A percentile compares a stretch with the other conserved stretches of the same genome.
These are phyloP conservation scores for Scolopax rusticola DNA, from an alignment of 2,797 vertebrate genomes.

Conservation along the genomic window DNA sequence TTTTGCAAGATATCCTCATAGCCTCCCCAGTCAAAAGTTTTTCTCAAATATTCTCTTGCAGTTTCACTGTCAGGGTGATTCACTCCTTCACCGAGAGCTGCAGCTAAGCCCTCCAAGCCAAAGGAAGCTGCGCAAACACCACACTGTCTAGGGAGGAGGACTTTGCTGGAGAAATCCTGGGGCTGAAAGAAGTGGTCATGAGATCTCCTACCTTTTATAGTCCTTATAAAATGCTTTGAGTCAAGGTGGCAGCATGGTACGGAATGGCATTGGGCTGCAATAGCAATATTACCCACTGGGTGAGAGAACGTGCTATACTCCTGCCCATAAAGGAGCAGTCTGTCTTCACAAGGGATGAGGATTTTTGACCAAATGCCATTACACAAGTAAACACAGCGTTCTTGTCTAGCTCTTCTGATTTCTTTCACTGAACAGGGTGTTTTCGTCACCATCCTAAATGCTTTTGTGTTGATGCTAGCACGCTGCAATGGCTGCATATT, in stretches of 20 bases:
- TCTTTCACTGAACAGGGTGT: background rate
- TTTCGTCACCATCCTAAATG: background rate
- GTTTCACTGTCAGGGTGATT: background rate
- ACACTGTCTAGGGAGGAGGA: background rate
- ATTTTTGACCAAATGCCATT: background rate
- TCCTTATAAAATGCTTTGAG: background rate
- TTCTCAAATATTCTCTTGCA: background rate
- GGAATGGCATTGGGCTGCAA: background rate
- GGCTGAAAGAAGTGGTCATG: rapidly evolving
- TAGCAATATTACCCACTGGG: rapidly evolving
- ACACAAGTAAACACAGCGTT: background rate
- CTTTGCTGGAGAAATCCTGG: background rate
- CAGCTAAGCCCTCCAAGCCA: background rate
- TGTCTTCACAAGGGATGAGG: background rate
- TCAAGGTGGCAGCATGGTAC: background rate
- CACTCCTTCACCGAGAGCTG: background rate
- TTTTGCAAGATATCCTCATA: background rate
- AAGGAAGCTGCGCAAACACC: background rate
- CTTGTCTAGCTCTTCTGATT: background rate
- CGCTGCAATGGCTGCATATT: background rate
- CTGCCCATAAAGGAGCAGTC: background rate
- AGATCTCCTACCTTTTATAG: background rate
- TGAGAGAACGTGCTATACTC: background rate
- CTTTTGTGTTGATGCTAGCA: background rate
- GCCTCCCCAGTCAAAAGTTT: background rate